A percentile compares a stretch with the other conserved stretches of the same genome.
These are phyloP conservation scores for Lysandra coridon DNA, from an alignment of 2,888 invertebrate genomes.

Conservation along the genomic window DNA sequence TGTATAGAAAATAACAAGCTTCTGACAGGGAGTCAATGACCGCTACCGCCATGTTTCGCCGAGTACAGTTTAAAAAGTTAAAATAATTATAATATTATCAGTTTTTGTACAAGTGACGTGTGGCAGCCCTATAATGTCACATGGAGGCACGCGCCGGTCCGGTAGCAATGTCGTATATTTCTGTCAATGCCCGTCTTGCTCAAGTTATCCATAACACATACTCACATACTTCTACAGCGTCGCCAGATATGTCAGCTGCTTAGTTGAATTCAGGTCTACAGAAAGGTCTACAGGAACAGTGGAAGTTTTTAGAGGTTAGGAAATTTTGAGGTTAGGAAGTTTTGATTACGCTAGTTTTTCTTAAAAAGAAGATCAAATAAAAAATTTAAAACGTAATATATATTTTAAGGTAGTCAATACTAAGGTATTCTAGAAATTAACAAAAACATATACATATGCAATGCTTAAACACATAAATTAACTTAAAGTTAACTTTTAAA, in stretches of 20 bases:
- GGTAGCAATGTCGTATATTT: slow-evolving; percentile 71
- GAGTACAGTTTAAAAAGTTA: too few species aligned
- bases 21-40: too few species aligned
- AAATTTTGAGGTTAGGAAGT: too few species aligned
- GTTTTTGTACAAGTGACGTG: not conserved
- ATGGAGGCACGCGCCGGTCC: slow-evolving; percentile 34
- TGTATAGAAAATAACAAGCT: too few species aligned
- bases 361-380: not conserved
- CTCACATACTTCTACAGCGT: not conserved
- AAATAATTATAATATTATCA: too few species aligned
- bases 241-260: slow-evolving; percentile 1
- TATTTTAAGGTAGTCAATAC: too few species aligned
- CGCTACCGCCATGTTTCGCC: too few species aligned
- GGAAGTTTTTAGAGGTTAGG: not conserved
- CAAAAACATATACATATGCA: too few species aligned
- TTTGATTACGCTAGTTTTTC: not conserved
- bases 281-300: not conserved
- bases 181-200: slow-evolving; percentile 60
- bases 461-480: not conserved
- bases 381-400: not conserved
- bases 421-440: too few species aligned
- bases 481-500: not conserved
- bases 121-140: slow-evolving; percentile 4
- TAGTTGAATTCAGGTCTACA: slow-evolving; percentile 9
- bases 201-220: slow-evolving; percentile 15